Base-by-base conservation (phyloP, 2,888 invertebrate species). In the Drosophila phalerata region DNA sequence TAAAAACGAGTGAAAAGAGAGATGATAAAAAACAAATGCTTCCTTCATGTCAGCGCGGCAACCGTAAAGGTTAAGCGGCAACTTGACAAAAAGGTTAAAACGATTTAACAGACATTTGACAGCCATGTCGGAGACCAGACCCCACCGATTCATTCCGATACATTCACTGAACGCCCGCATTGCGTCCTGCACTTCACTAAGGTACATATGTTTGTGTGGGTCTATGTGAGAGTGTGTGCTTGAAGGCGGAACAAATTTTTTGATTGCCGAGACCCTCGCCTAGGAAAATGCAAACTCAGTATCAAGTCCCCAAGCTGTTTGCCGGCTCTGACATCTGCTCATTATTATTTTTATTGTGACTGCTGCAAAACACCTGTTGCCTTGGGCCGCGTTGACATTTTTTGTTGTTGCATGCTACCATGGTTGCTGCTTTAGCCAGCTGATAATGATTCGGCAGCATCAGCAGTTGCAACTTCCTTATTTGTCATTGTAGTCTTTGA, bases 51-150 rank as follows among this genome's bases (percentile, higher is more conserved):
- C 87, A 84, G 79, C 76, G 71, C 63, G 63, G 73, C 74, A 86
- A 67, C 76, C 80, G 85, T 88, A 90, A 90, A 90, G 90, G 90
- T 90, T 90, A 90, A 90, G 89, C 88, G 90, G 81, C 86, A 90
- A 89, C 89, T 90, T 90, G 88, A 90, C 89, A 90, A 90, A 90
- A 90, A 90, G 90, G 90, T 90, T 89, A 90, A 89, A 86, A 76
- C 81, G 79, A 85, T 90, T 88, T 85, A 84, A 71, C 81, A 86
- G 88, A 81, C 88, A 88, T 79, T 85, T 87, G 77, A 70, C 73
- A 69, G 79, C 68, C 65, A 52, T 49, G 64, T 53, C 66, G 73
- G 17, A 49, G 38, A 51, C 45, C 43, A 64, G 69, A 60, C 49
- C 51, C 51, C 48, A 55, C 65, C 66, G 70, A 83, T 71, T 64